Conservation (phyloP, 1,140 invertebrate species). For the Drosophila yakuba region DNA sequence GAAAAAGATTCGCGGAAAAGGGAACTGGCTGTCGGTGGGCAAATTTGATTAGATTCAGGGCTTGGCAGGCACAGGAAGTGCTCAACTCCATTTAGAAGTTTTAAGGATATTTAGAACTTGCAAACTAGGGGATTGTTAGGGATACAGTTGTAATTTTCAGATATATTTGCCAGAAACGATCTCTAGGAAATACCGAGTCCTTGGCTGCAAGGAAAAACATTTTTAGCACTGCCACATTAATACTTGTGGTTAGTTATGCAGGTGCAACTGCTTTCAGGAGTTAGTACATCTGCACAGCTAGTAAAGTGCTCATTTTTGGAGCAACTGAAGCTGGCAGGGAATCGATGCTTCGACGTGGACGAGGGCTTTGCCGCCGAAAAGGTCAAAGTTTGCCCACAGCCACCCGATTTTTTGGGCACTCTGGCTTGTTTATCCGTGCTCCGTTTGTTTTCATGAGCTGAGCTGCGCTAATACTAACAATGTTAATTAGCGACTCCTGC, state of each 20-base stretch:
- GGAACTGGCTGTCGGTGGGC: neutral
- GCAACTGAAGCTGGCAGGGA: slow-evolving; percentile 4
- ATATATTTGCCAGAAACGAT: too few relatives aligned
- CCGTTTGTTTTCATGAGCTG: slow-evolving; percentile 19
- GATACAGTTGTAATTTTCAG: too few relatives aligned
- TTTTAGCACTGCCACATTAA: too few relatives aligned
- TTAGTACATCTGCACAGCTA: too few relatives aligned
- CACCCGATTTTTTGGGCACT: slow-evolving; percentile 9
- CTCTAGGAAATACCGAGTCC: too few relatives aligned
- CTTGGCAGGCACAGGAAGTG: neutral
- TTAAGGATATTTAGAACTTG: too few relatives aligned
- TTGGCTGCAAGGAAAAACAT: too few relatives aligned
- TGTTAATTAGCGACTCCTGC: slow-evolving; percentile 62
- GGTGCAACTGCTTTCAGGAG: too few relatives aligned
- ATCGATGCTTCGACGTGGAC: slow-evolving; percentile 20
- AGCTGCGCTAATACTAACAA: slow-evolving; percentile 45
- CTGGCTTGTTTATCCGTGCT: slow-evolving; percentile 14
- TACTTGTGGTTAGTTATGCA: too few relatives aligned
- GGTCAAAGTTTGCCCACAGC: slow-evolving; percentile 42
- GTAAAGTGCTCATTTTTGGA: too few relatives aligned
- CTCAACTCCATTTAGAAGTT: neutral
- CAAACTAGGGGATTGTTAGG: too few relatives aligned
- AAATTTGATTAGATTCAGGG: neutral
- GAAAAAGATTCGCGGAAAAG: neutral
- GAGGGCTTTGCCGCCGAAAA: slow-evolving; percentile 1